These are phyloP conservation scores for Agriotes lineatus DNA, from an alignment of 2,888 invertebrate genomes.

Conservation along the genomic window DNA sequence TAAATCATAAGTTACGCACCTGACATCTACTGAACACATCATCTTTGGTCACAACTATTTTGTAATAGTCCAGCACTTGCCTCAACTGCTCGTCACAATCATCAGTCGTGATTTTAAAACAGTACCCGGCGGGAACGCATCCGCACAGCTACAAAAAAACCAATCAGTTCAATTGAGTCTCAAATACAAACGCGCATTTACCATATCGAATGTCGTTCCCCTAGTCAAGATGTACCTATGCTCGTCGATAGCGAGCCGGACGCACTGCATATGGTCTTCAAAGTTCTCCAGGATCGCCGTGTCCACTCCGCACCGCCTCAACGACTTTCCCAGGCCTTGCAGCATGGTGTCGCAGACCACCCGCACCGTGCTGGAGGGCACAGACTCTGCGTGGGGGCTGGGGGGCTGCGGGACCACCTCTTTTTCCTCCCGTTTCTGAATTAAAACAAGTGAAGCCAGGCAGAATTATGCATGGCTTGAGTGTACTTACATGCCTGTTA, in stretches of 20 bases:
- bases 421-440: slow-evolving; percentile 24
- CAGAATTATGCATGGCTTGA: too few relatives aligned
- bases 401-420: slow-evolving; percentile 54
- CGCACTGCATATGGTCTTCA: slow-evolving; percentile 68
- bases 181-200: too few relatives aligned
- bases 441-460: too few relatives aligned
- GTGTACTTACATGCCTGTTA: slow-evolving; percentile 58
- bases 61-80: slow-evolving; percentile 76
- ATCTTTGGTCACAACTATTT: slow-evolving; percentile 72
- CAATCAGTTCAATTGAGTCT: too few relatives aligned
- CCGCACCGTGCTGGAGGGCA: slow-evolving; percentile 58
- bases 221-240: slow-evolving; percentile 71
- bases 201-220: slow-evolving; percentile 66
- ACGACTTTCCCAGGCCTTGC: slow-evolving; percentile 72
- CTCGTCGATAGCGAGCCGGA: slow-evolving; percentile 68
- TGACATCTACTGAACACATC: slow-evolving; percentile 82
- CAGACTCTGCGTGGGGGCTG: slow-evolving; percentile 54
- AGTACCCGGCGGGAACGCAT: slow-evolving; percentile 70
- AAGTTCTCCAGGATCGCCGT: slow-evolving; percentile 68
- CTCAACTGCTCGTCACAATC: slow-evolving; percentile 73
- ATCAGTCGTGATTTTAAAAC: slow-evolving; percentile 71
- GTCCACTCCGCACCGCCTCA: slow-evolving; percentile 75
- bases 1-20: too few relatives aligned
- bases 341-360: slow-evolving; percentile 75
- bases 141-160: slow-evolving; percentile 59